Percentiles rank a stretch among this genome's conserved stretches.
Evolutionary conservation across 2,113 vertebrate genomes (phyloP).

Genomic region (Cinclus cinclus): DNA sequence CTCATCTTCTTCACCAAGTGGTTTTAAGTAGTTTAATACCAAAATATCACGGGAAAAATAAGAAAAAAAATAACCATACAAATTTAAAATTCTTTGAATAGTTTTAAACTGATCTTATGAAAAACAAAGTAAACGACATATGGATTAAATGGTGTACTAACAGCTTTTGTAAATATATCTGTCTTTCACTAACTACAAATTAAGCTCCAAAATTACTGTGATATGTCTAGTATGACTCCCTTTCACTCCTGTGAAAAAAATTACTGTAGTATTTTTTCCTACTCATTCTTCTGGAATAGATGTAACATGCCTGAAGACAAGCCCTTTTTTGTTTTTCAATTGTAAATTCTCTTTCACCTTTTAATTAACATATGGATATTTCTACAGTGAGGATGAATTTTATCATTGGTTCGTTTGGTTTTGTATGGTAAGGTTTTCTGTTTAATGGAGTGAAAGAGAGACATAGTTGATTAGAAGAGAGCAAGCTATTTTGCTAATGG

Average conservation of each 20-base stretch:
- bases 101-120: background rate
- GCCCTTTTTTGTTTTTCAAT: background rate
- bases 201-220: background rate
- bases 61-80: background rate
- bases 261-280: background rate
- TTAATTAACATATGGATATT: background rate
- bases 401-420: background rate
- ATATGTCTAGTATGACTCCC: background rate
- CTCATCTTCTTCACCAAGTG: background rate
- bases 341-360: background rate
- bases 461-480: background rate
- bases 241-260: background rate
- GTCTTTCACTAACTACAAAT: background rate
- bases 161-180: background rate
- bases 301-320: background rate
- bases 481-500: background rate
- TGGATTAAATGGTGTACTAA: background rate
- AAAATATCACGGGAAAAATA: background rate
- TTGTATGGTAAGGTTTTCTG: background rate
- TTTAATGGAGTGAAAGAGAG: background rate
- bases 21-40: background rate
- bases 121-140: background rate
- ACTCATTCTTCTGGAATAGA: background rate
- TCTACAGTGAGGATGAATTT: background rate
- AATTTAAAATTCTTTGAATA: background rate